Conservation (phyloP, 2,113 vertebrate species). For the Myiozetetes cayanensis region DNA sequence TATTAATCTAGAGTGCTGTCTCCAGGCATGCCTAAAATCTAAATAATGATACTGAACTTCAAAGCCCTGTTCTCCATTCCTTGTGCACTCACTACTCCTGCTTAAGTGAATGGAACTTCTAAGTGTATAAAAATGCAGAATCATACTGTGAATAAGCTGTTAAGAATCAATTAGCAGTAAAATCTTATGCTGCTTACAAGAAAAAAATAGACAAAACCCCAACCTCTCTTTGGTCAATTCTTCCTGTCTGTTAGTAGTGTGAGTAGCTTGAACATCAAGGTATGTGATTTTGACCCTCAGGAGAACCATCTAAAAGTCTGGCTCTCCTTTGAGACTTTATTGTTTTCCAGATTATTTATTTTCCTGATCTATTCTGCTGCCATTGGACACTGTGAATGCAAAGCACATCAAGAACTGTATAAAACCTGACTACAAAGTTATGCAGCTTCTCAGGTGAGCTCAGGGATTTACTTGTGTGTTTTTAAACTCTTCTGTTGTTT, state of each 20-base stretch:
- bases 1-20: conserved; percentile 58
- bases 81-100: not conserved
- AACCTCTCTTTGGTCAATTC: not conserved
- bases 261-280: not conserved
- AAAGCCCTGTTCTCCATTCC: conserved; percentile 41
- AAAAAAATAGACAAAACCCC: not conserved
- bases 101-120: conserved; percentile 4
- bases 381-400: not conserved
- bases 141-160: not conserved
- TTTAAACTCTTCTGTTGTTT: conserved; percentile 1
- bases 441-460: not conserved
- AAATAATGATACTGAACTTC: conserved; percentile 62
- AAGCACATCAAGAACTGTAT: not conserved
- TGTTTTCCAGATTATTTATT: not conserved
- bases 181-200: not conserved
- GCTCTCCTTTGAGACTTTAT: not conserved
- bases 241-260: not conserved
- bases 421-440: not conserved
- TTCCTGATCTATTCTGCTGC: not conserved
- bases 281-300: not conserved
- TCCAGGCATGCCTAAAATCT: conserved; percentile 66
- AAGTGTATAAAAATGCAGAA: not conserved
- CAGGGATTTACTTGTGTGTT: not conserved
- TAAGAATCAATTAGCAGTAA: conserved; percentile 14
- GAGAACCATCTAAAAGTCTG: not conserved